These are phyloP conservation scores for Elymnias hypermnestra DNA, from an alignment of 1,140 invertebrate species.

Conservation along the genomic window DNA sequence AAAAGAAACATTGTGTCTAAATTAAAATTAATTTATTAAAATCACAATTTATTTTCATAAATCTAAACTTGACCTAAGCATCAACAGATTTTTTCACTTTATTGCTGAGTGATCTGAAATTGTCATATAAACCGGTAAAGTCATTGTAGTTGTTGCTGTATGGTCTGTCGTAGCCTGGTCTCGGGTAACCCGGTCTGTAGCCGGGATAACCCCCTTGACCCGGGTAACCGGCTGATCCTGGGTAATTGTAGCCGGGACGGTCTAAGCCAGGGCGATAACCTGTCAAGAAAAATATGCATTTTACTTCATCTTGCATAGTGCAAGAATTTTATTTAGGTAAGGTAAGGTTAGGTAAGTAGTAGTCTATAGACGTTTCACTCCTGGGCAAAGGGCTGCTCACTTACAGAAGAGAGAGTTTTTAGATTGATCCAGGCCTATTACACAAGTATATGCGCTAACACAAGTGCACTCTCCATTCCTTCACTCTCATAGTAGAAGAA, in stretches of 20 bases:
- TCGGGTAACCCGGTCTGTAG: constrained; percentile 37
- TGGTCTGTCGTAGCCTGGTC: constrained; percentile 35
- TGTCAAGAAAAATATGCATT: constrained; percentile 20
- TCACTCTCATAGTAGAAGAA: no score
- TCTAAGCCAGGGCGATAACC: constrained; percentile 49
- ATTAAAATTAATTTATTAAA: no score
- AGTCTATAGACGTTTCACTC: no score
- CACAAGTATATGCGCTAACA: no score
- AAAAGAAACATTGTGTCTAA: no score
- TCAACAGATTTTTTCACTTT: constrained; percentile 19
- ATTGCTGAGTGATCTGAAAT: constrained; percentile 37
- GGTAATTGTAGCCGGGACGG: constrained; percentile 31
- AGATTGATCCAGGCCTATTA: no score
- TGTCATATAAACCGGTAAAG: constrained; percentile 39
- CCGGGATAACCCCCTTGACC: constrained; percentile 24
- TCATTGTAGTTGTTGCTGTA: constrained; percentile 19
- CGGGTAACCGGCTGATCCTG: constrained; percentile 39
- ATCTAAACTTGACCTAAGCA: background rate
- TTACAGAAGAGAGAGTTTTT: no score
- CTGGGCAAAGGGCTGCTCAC: no score
- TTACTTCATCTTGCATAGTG: no score
- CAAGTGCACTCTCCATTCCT: no score
- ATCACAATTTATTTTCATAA: no score
- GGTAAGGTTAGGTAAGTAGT: constrained; percentile 5
- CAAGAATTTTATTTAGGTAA: no score